Percentiles rank a stretch among this genome's conserved stretches.
phyloP scores from a whole-genome alignment of 2,113 vertebrate genomes.

The Phylloscopus trochiloides region DNA sequence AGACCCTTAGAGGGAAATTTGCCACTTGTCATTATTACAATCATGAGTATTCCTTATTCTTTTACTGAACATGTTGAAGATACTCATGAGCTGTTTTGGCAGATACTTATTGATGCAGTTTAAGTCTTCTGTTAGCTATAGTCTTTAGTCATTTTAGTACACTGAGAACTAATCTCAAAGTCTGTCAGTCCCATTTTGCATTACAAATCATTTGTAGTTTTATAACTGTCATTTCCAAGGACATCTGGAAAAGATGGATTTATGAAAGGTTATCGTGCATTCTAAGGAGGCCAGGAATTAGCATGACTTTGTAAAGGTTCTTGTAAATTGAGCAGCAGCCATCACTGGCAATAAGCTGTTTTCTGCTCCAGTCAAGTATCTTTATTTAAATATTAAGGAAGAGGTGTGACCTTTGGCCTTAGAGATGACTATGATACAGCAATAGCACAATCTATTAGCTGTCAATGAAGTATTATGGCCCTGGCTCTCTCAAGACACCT shows the following conservation, averaged over 20 bases:
- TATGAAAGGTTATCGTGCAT: constrained; percentile 89
- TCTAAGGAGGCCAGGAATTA: constrained; percentile 83
- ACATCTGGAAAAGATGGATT: constrained; percentile 87
- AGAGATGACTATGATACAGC: constrained; percentile 79
- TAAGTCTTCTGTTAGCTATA: constrained; percentile 73
- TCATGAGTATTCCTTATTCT: neutral
- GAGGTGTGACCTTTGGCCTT: constrained; percentile 79
- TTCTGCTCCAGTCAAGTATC: constrained; percentile 85
- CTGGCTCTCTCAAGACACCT: constrained; percentile 79
- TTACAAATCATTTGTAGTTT: constrained; percentile 91
- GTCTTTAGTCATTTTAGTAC: constrained; percentile 73
- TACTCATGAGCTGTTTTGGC: constrained; percentile 38
- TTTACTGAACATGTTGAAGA: constrained; percentile 56
- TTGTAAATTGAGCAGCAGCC: constrained; percentile 84
- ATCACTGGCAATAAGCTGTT: constrained; percentile 77
- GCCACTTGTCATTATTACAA: neutral
- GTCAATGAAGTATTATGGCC: constrained; percentile 76
- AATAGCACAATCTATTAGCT: constrained; percentile 81
- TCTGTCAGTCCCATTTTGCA: constrained; percentile 85
- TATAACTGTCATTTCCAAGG: constrained; percentile 89
- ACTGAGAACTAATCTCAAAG: constrained; percentile 74
- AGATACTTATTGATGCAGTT: constrained; percentile 68
- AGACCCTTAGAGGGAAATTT: constrained; percentile 6
- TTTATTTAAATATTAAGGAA: constrained; percentile 85
- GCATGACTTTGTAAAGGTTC: constrained; percentile 87